Evolutionary conservation across 2,113 vertebrate species (phyloP).

Genomic region (Colaptes auratus): DNA sequence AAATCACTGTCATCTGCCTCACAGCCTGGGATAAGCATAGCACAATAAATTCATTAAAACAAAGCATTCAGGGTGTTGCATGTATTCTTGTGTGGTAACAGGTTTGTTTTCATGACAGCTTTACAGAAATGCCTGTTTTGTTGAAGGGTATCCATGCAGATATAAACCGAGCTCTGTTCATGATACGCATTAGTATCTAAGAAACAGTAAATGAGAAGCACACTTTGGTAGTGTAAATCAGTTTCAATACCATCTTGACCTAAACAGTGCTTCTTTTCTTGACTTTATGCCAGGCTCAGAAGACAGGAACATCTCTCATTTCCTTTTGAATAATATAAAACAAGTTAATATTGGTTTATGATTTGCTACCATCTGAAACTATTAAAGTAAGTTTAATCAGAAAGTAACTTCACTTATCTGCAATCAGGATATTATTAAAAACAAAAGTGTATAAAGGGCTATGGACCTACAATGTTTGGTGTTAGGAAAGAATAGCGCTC

Average conservation of each 20-base stretch:
- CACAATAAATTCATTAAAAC: constrained; percentile 48
- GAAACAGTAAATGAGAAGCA: neutral
- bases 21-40: neutral
- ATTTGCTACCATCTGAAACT: neutral
- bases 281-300: neutral
- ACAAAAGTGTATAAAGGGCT: neutral
- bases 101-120: constrained; percentile 31
- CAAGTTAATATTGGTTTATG: constrained; percentile 3
- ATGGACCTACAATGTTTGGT: neutral
- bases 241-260: neutral
- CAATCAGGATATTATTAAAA: neutral
- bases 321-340: constrained; percentile 39
- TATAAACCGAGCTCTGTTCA: neutral
- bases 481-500: neutral
- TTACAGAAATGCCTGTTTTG: neutral
- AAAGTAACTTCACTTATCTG: neutral
- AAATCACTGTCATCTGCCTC: constrained; percentile 48
- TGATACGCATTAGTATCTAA: neutral
- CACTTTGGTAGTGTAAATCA: neutral
- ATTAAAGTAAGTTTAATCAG: neutral
- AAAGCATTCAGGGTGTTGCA: neutral
- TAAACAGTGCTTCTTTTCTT: constrained; percentile 14
- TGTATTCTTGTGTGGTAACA: constrained; percentile 18
- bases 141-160: neutral
- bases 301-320: neutral